Evolutionary conservation across 2,888 invertebrate genomes (phyloP), one percentile per base, ranked within the genome.

Genomic region (Melanotus villosus): DNA sequence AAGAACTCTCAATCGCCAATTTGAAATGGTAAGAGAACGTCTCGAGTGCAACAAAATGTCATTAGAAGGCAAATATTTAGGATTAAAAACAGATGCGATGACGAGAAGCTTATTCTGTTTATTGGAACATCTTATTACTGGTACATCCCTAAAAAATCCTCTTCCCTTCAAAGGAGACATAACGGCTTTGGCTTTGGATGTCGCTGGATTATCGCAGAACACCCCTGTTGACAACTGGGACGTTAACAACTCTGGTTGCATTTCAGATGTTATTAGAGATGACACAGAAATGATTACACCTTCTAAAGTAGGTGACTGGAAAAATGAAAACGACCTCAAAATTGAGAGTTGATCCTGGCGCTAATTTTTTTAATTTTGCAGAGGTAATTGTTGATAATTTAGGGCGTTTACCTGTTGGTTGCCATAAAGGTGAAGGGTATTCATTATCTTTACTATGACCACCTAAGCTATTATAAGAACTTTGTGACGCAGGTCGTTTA

Each of bases 401-500:
- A 9, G 50, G 30, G 1, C 50, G 26, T 50, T 50, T 50, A n/a
- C n/a, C n/a, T n/a, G n/a, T n/a, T n/a, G n/a, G n/a, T n/a, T n/a
- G n/a, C n/a, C n/a, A n/a, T n/a, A n/a, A n/a, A n/a, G n/a, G n/a
- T n/a, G n/a, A n/a, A n/a, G n/a, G n/a, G n/a, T n/a, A n/a, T n/a
- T n/a, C n/a, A n/a, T n/a, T n/a, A n/a, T n/a, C n/a, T n/a, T n/a
- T n/a, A n/a, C n/a, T n/a, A n/a, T n/a, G n/a, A n/a, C n/a, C n/a
- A n/a, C n/a, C n/a, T n/a, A n/a, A n/a, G 0, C 89, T 89, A 71
- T 89, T 86, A 58, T 88, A 89, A 32, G 57, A 65, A 10, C 6
- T 21, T 21, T 26, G 4, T n/a, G n/a, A n/a, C 5, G 43, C 7
- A 18, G 19, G 59, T 30, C 70, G 43, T 38, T 68, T 69, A 14